Base-by-base conservation (phyloP, 2,888 invertebrate species). In the Palloptera scutellata region DNA sequence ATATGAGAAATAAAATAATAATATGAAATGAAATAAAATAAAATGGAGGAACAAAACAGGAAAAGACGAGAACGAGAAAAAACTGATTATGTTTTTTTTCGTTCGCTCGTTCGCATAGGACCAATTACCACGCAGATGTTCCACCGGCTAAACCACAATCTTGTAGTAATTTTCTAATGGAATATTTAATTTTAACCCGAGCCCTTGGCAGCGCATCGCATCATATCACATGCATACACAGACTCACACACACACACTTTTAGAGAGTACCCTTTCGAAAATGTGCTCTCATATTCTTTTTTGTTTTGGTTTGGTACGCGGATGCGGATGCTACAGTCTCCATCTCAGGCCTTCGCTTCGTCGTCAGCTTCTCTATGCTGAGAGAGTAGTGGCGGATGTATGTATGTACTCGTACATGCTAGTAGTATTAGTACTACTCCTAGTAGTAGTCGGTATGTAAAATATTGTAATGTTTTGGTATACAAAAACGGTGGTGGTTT, bases 101-200 rank as follows among this genome's bases (percentile, higher is more conserved):
- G 30, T 6, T 30, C 30, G 30, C 6, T 4, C 30, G 30, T 48
- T 48, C 13, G 13, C 51, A 48, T 48, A 15, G 51, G 15, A 15
- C 51, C 51, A 48, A 48, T 48, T 48, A 48, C 51, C 51, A 48
- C 51, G 13, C n/a, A 48, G 15, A 48, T 48, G 51, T 30, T 30
- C 30, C 30, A 30, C 30, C 30, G 30, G 63, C 55, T 41, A 41
- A 77, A 72, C 78, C 79, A 76, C 77, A 80, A 79, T 80, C 79
- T 78, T 80, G 76, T 79, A 77, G 78, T 79, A 79, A 80, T 79
- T 78, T 80, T 80, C 79, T 79, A 79, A 79, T 79, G 80, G 79
- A 79, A 79, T 79, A 80, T 79, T 80, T 79, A 80, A 79, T 80
- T 80, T 78, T 73, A 75, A 72, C 77, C 75, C 78, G 73, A 76